phyloP scores from a whole-genome alignment of 2,797 vertebrate genomes.

The Pteropus rufus region DNA sequence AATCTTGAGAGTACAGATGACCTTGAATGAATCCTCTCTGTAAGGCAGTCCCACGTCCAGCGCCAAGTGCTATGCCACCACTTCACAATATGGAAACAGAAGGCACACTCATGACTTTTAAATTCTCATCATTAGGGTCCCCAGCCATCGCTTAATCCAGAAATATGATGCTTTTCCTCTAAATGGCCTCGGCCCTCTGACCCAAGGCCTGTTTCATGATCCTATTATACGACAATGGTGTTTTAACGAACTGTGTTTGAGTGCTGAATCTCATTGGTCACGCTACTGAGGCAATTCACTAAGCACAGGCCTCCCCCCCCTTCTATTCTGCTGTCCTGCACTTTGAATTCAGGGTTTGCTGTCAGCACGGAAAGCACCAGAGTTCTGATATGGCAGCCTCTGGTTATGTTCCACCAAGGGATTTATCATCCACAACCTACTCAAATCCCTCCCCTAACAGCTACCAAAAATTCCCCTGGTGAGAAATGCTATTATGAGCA shows the following conservation, averaged over 20 bases:
- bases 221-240: background rate
- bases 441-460: constrained; percentile 69
- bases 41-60: background rate
- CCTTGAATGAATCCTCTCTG: background rate
- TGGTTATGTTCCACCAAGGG: constrained; percentile 49
- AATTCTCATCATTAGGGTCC: background rate
- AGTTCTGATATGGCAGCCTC: constrained; percentile 56
- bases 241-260: constrained; percentile 18
- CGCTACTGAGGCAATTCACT: background rate
- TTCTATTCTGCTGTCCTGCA: constrained; percentile 18
- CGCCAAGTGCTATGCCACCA: background rate
- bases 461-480: constrained; percentile 75
- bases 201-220: background rate
- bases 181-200: background rate
- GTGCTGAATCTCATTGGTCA: background rate
- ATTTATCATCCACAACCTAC: constrained; percentile 72
- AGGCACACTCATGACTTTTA: background rate
- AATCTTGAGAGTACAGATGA: background rate
- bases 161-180: background rate
- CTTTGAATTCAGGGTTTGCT: constrained; percentile 39
- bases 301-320: background rate
- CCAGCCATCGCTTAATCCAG: background rate
- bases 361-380: constrained; percentile 59
- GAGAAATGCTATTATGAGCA: constrained; percentile 75
- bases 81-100: background rate